A percentile compares a stretch with the other conserved stretches of the same genome.
These are phyloP conservation scores for Trichechus manatus DNA, from an alignment of 2,113 vertebrate genomes.

Conservation along the genomic window DNA sequence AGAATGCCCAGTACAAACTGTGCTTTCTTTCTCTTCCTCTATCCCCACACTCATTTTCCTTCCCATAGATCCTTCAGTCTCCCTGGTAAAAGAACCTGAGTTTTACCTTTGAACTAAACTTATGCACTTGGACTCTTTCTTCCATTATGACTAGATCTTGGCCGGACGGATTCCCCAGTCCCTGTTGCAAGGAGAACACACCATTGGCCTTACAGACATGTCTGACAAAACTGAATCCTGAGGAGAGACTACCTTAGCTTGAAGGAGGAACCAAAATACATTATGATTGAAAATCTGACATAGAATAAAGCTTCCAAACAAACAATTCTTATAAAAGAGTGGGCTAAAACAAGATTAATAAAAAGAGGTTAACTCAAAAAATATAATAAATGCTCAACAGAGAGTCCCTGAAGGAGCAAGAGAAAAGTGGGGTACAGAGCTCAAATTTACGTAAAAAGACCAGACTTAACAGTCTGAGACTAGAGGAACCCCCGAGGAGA, in stretches of 20 bases:
- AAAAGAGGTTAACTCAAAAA: background rate
- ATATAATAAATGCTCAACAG: background rate
- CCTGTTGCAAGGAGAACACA: background rate
- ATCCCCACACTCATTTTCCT: background rate
- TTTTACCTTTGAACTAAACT: background rate
- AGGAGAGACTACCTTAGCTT: background rate
- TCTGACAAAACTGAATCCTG: background rate
- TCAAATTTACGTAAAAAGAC: too few species aligned
- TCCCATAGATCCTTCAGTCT: background rate
- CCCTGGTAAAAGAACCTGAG: background rate
- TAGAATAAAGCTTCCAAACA: background rate
- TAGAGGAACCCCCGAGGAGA: too few species aligned
- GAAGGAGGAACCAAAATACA: background rate
- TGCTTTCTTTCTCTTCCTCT: background rate
- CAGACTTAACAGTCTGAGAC: too few species aligned
- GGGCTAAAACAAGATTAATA: background rate
- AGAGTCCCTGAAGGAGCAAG: too few species aligned
- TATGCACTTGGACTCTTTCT: background rate
- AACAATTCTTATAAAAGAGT: conserved; percentile 3
- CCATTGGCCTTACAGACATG: background rate
- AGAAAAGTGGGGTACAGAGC: too few species aligned
- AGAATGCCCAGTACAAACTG: background rate
- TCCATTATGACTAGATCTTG: background rate
- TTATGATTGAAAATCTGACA: background rate
- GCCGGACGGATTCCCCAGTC: background rate